Base-by-base conservation (phyloP, 2,888 invertebrate genomes). In the Andrena marginata region DNA sequence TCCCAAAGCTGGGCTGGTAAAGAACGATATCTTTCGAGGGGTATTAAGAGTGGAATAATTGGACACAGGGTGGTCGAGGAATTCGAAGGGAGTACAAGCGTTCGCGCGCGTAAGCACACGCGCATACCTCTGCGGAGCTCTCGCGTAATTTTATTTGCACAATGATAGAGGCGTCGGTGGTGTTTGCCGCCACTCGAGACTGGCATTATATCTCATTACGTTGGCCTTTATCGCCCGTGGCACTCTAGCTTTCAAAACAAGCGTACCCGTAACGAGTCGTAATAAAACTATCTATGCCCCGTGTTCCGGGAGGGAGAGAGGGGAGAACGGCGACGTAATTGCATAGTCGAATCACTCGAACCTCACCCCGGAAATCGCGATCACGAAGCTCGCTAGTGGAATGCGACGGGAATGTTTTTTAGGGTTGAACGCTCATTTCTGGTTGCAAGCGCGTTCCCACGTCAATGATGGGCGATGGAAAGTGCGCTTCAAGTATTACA, bases 121-220 rank as follows among this genome's bases (percentile, higher is more conserved):
- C 33, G 56, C 67, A 54, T 59, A 29, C 63, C 33, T 59, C 48
- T 63, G 69, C 42, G 33, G 63, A 49, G 20, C 35, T 65, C 35
- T 63, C 64, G 54, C 62, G 75, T 87, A 80, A 87, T 85, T 69
- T 70, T 87, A 65, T 87, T 87, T 87, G 79, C 56, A 81, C 77
- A 81, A 48, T 31, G 87, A 87, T 85, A 87, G 80, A 63, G 51
- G 49, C 31, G 64, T 69, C 78, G 73, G 78, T 65, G 26, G 77
- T 69, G 78, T 87, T 85, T 79, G 80, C 75, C 87, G 77, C 26
- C 74, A 76, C 77, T 85, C 73, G 54, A 78, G 64, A 49, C 64
- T 20, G 59, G 60, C 67, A 72, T 84, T 86, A 77, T 84, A 77
- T 85, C 80, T 87, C 82, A 65, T 85, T 86, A 82, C 83, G 70